Evolutionary conservation across 2,888 invertebrate genomes (phyloP).

Genomic region (Thera obeliscata): DNA sequence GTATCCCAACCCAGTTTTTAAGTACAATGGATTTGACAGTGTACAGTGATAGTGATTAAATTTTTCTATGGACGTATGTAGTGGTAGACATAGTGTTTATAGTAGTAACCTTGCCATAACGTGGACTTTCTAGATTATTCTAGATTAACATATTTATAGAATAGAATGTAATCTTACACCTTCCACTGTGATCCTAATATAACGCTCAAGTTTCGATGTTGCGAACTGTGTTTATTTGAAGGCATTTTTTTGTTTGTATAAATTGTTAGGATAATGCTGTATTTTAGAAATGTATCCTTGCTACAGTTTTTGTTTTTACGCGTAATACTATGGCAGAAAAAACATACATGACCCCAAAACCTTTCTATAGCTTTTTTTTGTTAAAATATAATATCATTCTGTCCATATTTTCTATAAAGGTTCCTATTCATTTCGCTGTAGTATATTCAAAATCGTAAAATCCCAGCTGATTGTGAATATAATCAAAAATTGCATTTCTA

Average conservation of each 20-base stretch:
- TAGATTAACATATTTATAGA: slow-evolving; percentile 66
- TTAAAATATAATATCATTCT: slow-evolving; percentile 12
- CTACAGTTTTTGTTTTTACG: slow-evolving; percentile 58
- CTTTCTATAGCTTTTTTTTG: background rate
- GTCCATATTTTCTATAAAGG: slow-evolving; percentile 21
- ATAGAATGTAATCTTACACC: slow-evolving; percentile 77
- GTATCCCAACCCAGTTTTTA: slow-evolving; percentile 82
- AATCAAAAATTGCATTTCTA: slow-evolving; percentile 45
- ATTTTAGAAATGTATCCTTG: slow-evolving; percentile 80
- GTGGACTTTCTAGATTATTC: slow-evolving; percentile 66
- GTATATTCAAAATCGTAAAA: slow-evolving; percentile 2
- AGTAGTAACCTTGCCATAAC: slow-evolving; percentile 82
- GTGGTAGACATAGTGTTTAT: slow-evolving; percentile 74
- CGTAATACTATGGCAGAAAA: slow-evolving; percentile 39
- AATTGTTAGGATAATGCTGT: slow-evolving; percentile 43
- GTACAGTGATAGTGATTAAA: slow-evolving; percentile 76
- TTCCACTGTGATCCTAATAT: slow-evolving; percentile 84
- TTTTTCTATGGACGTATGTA: slow-evolving; percentile 77
- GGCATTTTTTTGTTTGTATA: slow-evolving; percentile 44
- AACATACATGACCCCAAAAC: background rate
- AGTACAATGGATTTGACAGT: slow-evolving; percentile 53
- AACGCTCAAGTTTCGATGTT: slow-evolving; percentile 79
- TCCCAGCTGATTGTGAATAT: slow-evolving; percentile 16
- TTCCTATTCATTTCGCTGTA: slow-evolving; percentile 11
- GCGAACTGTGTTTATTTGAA: slow-evolving; percentile 65